Evolutionary conservation across 1,140 invertebrate genomes (phyloP).

Genomic region (Antheraea pernyi): DNA sequence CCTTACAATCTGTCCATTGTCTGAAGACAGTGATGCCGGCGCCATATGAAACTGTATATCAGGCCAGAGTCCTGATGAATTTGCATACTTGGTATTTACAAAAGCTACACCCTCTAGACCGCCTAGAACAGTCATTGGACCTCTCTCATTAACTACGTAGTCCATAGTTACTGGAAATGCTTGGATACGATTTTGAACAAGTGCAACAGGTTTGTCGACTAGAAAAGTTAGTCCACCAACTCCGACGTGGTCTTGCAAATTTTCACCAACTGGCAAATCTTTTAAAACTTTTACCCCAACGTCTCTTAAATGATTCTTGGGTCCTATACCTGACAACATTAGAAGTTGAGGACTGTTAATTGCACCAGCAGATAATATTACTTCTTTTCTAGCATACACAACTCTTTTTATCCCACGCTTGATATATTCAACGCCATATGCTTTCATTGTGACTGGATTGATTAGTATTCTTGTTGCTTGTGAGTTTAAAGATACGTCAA

Average conservation of each 20-base stretch:
- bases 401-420: constrained; percentile 83
- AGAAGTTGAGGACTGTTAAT: constrained; percentile 90
- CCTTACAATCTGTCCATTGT: constrained; percentile 85
- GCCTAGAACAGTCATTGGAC: constrained; percentile 91
- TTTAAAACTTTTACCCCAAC: constrained; percentile 86
- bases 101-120: constrained; percentile 93
- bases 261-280: constrained; percentile 88
- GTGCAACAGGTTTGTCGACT: constrained; percentile 87
- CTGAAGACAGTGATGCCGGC: constrained; percentile 90
- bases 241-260: constrained; percentile 91
- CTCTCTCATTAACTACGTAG: constrained; percentile 86
- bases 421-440: constrained; percentile 87
- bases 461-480: constrained; percentile 87
- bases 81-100: constrained; percentile 90
- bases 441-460: constrained; percentile 85
- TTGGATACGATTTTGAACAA: constrained; percentile 86
- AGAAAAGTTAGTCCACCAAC: constrained; percentile 90
- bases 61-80: constrained; percentile 85
- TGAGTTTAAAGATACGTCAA: constrained; percentile 88
- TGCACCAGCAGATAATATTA: constrained; percentile 89
- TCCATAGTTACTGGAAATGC: constrained; percentile 88
- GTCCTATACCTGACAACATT: constrained; percentile 94
- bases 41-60: constrained; percentile 94
- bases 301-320: constrained; percentile 85
- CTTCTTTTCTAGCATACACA: constrained; percentile 86